Percentiles rank a stretch among this genome's conserved stretches.
These are phyloP conservation scores for Ochotona princeps DNA, from an alignment of 2,113 vertebrate species.

Conservation along the genomic window DNA sequence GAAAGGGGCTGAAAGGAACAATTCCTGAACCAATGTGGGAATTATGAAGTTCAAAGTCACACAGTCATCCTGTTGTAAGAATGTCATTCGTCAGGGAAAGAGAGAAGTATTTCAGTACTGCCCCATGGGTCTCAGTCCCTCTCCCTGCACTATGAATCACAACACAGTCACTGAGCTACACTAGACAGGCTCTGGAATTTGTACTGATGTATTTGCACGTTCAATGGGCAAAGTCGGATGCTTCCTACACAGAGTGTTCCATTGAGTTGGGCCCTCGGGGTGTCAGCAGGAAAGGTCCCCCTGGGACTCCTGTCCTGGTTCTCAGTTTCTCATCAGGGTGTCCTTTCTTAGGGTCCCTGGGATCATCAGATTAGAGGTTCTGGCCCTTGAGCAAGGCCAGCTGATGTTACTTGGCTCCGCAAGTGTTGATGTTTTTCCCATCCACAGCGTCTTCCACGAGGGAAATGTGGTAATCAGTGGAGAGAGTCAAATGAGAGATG, in stretches of 20 bases:
- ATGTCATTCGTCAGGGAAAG: slow-evolving; percentile 52
- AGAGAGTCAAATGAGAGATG: slow-evolving; percentile 96
- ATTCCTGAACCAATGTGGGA: slow-evolving; percentile 19
- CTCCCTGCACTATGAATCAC: slow-evolving; percentile 63
- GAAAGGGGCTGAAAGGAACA: slow-evolving; percentile 48
- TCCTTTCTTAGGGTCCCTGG: slow-evolving; percentile 51
- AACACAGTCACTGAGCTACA: slow-evolving; percentile 48
- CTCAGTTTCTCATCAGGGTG: slow-evolving; percentile 66
- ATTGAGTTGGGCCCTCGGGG: slow-evolving; percentile 55
- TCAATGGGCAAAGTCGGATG: background rate
- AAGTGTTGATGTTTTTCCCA: slow-evolving; percentile 98
- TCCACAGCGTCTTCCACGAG: slow-evolving; percentile 94
- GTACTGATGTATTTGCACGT: slow-evolving; percentile 50
- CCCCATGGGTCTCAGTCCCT: slow-evolving; percentile 34
- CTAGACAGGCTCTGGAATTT: slow-evolving; percentile 56
- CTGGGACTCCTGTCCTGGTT: background rate
- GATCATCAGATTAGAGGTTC: slow-evolving; percentile 25
- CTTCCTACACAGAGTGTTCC: slow-evolving; percentile 69
- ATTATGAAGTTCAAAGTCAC: slow-evolving; percentile 51
- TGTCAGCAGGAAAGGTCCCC: slow-evolving; percentile 58
- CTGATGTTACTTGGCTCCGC: slow-evolving; percentile 89
- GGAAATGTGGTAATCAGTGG: slow-evolving; percentile 94
- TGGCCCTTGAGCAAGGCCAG: slow-evolving; percentile 57
- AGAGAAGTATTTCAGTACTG: slow-evolving; percentile 72
- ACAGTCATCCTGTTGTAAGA: slow-evolving; percentile 53